phyloP scores from a whole-genome alignment of 2,888 invertebrate genomes.

The Xestobium rufovillosum region DNA sequence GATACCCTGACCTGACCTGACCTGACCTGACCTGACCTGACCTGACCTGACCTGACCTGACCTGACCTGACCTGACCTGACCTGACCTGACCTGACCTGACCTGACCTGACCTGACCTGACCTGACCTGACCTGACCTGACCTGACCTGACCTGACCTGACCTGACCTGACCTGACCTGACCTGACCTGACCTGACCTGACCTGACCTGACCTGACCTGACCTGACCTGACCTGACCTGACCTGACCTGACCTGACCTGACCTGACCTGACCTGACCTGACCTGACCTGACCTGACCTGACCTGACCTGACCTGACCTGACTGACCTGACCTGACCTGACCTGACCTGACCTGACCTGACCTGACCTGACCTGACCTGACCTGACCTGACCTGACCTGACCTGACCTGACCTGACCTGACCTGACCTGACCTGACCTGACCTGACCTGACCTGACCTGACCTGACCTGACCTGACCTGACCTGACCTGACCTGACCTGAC shows the following conservation, averaged over 20 bases:
- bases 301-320: constrained; percentile 4
- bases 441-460: constrained; percentile 4
- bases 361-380: constrained; percentile 4
- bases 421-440: constrained; percentile 4
- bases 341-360: constrained; percentile 4
- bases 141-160: constrained; percentile 4
- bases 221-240: constrained; percentile 4
- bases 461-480: constrained; percentile 4
- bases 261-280: constrained; percentile 4
- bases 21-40: constrained; percentile 4
- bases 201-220: constrained; percentile 4
- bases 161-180: constrained; percentile 4
- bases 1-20: constrained; percentile 4
- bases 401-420: constrained; percentile 4
- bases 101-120: constrained; percentile 7
- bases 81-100: constrained; percentile 5
- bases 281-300: constrained; percentile 4
- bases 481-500: constrained; percentile 3
- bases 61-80: constrained; percentile 4
- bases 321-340: too few relatives aligned
- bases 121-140: constrained; percentile 7
- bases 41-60: constrained; percentile 3
- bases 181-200: constrained; percentile 4
- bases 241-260: constrained; percentile 4
- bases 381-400: constrained; percentile 4